Evolutionary conservation across 2,888 invertebrate species (phyloP).

Genomic region (Monochamus alternatus): DNA sequence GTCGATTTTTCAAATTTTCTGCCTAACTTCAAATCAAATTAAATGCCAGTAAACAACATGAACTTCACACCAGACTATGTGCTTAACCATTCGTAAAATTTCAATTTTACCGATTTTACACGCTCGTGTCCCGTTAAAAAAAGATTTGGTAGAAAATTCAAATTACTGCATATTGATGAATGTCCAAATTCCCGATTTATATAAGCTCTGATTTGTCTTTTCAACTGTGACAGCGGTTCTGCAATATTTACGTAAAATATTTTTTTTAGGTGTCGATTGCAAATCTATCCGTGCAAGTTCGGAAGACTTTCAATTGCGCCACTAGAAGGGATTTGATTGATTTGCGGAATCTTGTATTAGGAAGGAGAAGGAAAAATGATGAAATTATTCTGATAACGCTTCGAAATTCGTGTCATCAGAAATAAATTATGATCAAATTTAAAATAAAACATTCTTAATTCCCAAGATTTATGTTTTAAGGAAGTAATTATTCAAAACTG

Average conservation of each 20-base stretch:
- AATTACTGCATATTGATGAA: conserved; percentile 22
- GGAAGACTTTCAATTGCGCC: neutral
- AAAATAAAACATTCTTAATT: too few relatives aligned
- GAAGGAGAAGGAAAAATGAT: neutral
- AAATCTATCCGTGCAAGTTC: neutral
- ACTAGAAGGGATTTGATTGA: neutral
- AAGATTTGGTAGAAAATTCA: conserved; percentile 2
- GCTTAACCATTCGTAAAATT: conserved; percentile 8
- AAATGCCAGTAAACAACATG: too few relatives aligned
- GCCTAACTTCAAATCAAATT: too few relatives aligned
- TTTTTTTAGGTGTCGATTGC: neutral
- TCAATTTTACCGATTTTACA: neutral
- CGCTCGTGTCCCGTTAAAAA: neutral
- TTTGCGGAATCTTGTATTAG: neutral
- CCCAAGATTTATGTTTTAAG: too few relatives aligned
- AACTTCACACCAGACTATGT: neutral
- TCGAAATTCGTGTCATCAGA: too few relatives aligned
- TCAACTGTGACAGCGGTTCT: conserved; percentile 6
- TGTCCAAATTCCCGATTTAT: conserved; percentile 6
- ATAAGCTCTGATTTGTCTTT: conserved; percentile 12
- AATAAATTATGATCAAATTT: too few relatives aligned
- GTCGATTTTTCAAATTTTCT: too few relatives aligned
- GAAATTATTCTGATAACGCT: too few relatives aligned
- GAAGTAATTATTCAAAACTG: too few relatives aligned
- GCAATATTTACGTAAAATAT: conserved; percentile 20